Evolutionary conservation across 2,888 invertebrate genomes (phyloP).

Genomic region (Harpalus rufipes): DNA sequence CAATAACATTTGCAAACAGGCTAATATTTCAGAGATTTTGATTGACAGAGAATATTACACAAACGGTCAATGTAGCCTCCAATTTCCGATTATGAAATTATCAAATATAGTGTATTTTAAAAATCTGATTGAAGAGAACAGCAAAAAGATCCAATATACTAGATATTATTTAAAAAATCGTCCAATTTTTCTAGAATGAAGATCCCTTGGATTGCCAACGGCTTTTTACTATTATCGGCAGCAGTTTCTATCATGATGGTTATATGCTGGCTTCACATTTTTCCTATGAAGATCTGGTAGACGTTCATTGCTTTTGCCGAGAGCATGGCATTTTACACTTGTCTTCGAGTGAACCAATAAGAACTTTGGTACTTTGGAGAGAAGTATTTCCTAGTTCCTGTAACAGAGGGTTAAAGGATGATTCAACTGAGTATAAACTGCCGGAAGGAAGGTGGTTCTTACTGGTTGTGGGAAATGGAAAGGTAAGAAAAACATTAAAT

Average conservation of each 20-base stretch:
- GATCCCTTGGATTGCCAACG: constrained; percentile 87
- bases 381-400: constrained; percentile 84
- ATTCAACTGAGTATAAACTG: constrained; percentile 75
- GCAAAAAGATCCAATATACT: too few relatives aligned
- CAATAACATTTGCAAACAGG: too few relatives aligned
- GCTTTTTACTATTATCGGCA: constrained; percentile 80
- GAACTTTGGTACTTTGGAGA: constrained; percentile 87
- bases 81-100: too few relatives aligned
- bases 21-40: too few relatives aligned
- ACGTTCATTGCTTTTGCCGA: constrained; percentile 87
- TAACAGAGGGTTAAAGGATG: constrained; percentile 71
- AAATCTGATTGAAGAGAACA: too few relatives aligned
- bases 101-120: too few relatives aligned
- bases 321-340: constrained; percentile 87
- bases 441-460: constrained; percentile 86
- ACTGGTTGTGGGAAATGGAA: constrained; percentile 85
- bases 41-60: too few relatives aligned
- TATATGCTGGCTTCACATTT: constrained; percentile 89
- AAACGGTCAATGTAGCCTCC: too few relatives aligned
- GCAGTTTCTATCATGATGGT: constrained; percentile 80
- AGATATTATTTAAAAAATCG: too few relatives aligned
- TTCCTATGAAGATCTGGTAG: constrained; percentile 85
- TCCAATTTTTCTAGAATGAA: constrained; percentile 81
- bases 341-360: constrained; percentile 83
- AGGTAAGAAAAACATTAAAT: constrained; percentile 72